Evolutionary conservation across 2,113 vertebrate species (phyloP).

Genomic region (Clarias batrachus): DNA sequence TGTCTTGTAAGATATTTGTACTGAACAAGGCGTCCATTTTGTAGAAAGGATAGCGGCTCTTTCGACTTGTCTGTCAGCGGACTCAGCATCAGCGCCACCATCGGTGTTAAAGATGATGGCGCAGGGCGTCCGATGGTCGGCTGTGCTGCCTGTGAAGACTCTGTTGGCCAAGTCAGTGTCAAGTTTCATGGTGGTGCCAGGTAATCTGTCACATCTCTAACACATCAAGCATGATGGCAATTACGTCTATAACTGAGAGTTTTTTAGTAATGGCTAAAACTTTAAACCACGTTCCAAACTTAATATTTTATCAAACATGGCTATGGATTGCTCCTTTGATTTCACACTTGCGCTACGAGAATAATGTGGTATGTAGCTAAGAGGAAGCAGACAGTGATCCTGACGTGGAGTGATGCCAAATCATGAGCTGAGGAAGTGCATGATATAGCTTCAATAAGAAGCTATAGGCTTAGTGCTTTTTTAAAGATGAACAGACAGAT

Average conservation of each 20-base stretch:
- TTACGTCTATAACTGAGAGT: background rate
- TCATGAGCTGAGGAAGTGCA: background rate
- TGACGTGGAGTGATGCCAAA: too few species aligned
- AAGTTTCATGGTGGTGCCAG: slow-evolving; percentile 73
- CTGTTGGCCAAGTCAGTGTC: slow-evolving; percentile 50
- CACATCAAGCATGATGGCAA: background rate
- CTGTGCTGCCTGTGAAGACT: slow-evolving; percentile 55
- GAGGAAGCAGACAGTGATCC: background rate
- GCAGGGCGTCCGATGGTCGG: slow-evolving; percentile 67
- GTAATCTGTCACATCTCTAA: slow-evolving; percentile 48
- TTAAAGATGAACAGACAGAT: too few species aligned
- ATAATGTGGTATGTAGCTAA: background rate
- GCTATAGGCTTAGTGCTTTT: background rate
- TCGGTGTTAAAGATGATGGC: slow-evolving; percentile 62
- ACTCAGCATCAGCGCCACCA: slow-evolving; percentile 57
- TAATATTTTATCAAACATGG: background rate
- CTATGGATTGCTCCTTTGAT: background rate
- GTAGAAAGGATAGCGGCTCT: slow-evolving; percentile 69
- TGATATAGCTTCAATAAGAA: background rate
- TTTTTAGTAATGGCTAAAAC: background rate
- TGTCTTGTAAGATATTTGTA: background rate
- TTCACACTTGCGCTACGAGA: background rate
- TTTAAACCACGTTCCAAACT: background rate
- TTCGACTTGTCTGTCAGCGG: slow-evolving; percentile 67
- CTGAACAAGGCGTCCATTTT: background rate